Base-by-base conservation (phyloP, 2,113 vertebrate genomes). In the Synchiropus splendidus region DNA sequence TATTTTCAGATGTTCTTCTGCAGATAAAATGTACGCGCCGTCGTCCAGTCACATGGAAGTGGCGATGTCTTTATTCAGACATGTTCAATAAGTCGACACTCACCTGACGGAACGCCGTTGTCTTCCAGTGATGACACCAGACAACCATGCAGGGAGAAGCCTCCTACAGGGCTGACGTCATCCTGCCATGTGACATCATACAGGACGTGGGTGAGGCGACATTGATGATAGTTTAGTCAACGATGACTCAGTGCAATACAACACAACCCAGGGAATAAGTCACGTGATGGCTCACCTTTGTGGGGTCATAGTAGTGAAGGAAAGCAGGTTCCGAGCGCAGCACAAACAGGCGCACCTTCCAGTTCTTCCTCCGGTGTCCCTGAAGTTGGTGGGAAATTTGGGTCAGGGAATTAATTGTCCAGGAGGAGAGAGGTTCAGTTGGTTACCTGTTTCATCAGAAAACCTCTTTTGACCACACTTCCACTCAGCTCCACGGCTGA, bases 331-430 rank as follows among this genome's bases (percentile, higher is more conserved):
- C 89, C 43, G 85, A 85, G 55, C 92, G 91, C 75, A 98, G 69
- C 51, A 97, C 89, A 59, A 98, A 98, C 45, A 85, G 88, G 35
- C 94, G 88, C 41, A 97, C 90, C 64, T 98, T 98, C 94, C 93
- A 98, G 83, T 97, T 98, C 70, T 97, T 97, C 44, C 92, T 86
- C 33, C 91, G 88, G 78, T 98, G 94, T 4, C 94, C 94, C 94
- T 95, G 69, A 16, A 12, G n/a, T n/a, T 31, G 12, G 1, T 18
- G 32, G 14, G 2, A 5, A 5, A 2, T 48, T 21, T 33, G 9
- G 18, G 13, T 18, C 15, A 31, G 3, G 10, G 2, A 21, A n/a
- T n/a, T n/a, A n/a, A n/a, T n/a, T n/a, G n/a, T n/a, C n/a, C 21
- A 39, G 16, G 12, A 16, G 2, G n/a, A 18, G 13, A 13, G 16